A percentile compares a stretch with the other conserved stretches of the same genome.
phyloP scores from a whole-genome alignment of 1,140 invertebrate species.

The Diorhabda elongata region DNA sequence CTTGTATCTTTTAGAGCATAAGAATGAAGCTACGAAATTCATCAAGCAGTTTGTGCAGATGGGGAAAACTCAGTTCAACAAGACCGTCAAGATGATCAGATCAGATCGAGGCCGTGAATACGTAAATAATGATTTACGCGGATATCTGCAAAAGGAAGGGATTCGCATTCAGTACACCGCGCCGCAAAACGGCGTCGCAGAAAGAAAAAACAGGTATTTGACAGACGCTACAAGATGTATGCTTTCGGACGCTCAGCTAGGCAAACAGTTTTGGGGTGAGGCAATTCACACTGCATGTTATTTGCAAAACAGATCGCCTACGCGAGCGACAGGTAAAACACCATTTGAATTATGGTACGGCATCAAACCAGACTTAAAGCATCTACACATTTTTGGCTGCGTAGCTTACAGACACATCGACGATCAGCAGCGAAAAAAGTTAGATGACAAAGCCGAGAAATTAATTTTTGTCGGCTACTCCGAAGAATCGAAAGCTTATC shows the following conservation, averaged over 20 bases:
- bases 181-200: too few relatives aligned
- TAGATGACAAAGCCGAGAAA: slow-evolving; percentile 34
- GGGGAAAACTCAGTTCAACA: slow-evolving; percentile 35
- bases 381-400: slow-evolving; percentile 45
- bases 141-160: too few relatives aligned
- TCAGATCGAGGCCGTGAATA: slow-evolving; percentile 43
- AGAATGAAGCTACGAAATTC: slow-evolving; percentile 34
- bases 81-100: slow-evolving; percentile 37
- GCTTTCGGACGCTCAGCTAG: slow-evolving; percentile 41
- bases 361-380: slow-evolving; percentile 31
- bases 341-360: slow-evolving; percentile 42
- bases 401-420: slow-evolving; percentile 45
- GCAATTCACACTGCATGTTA: slow-evolving; percentile 41
- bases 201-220: too few relatives aligned
- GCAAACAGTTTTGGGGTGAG: slow-evolving; percentile 41
- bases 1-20: slow-evolving; percentile 39
- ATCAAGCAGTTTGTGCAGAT: slow-evolving; percentile 35
- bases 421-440: slow-evolving; percentile 40
- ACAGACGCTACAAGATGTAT: slow-evolving; percentile 10
- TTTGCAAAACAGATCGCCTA: slow-evolving; percentile 40
- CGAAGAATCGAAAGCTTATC: too few relatives aligned
- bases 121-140: slow-evolving; percentile 29
- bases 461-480: too few relatives aligned
- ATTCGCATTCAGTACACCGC: too few relatives aligned
- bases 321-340: slow-evolving; percentile 41